Conservation (phyloP, 2,888 invertebrate genomes). For the Proisotoma minuta region DNA sequence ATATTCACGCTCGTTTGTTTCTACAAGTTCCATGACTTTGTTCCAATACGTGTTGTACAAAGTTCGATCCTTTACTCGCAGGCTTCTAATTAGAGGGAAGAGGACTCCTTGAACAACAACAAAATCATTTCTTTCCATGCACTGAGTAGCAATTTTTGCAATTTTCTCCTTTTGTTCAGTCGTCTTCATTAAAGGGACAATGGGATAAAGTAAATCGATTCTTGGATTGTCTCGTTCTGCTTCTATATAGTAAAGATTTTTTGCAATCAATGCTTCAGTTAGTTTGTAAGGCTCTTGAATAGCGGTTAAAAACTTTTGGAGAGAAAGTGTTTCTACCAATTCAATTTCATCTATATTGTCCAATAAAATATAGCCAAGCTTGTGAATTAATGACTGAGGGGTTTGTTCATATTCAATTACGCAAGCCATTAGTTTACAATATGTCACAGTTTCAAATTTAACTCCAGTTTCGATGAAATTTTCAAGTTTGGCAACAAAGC, state of each 20-base stretch:
- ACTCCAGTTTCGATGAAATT: constrained; percentile 8
- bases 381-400: constrained; percentile 12
- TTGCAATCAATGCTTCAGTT: constrained; percentile 26
- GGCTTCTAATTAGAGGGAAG: constrained; percentile 24
- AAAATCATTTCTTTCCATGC: constrained; percentile 28
- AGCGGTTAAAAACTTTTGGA: constrained; percentile 30
- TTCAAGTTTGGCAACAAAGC: constrained; percentile 17
- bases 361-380: constrained; percentile 24
- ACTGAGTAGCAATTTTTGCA: constrained; percentile 12
- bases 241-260: constrained; percentile 30
- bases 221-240: constrained; percentile 25
- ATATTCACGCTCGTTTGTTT: background rate
- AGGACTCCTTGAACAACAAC: constrained; percentile 13
- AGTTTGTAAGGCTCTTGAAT: constrained; percentile 29
- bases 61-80: constrained; percentile 18
- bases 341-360: constrained; percentile 19
- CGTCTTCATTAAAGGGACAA: constrained; percentile 25
- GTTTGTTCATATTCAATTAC: constrained; percentile 16
- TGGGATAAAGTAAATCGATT: constrained; percentile 29
- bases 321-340: constrained; percentile 31
- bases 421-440: constrained; percentile 28
- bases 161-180: constrained; percentile 28
- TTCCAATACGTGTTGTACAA: constrained; percentile 35
- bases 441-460: constrained; percentile 27
- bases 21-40: constrained; percentile 13